These are phyloP conservation scores for Trissolcus basalis DNA, from an alignment of 1,140 invertebrate species.

Conservation along the genomic window DNA sequence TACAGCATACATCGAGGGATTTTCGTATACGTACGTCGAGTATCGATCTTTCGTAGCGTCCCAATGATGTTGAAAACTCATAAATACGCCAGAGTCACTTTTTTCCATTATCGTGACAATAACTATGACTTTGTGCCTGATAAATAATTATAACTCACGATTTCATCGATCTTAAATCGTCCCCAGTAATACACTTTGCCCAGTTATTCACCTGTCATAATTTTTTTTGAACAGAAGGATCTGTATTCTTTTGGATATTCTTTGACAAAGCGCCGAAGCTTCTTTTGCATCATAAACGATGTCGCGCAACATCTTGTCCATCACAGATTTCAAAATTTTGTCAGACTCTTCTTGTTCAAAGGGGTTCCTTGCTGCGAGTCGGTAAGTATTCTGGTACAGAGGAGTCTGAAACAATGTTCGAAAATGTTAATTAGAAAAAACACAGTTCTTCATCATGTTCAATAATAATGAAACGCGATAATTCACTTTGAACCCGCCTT, in stretches of 20 bases:
- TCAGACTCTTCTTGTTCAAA: conserved; percentile 2
- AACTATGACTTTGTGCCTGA: conserved; percentile 79
- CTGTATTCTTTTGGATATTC: neutral
- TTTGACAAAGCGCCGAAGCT: neutral
- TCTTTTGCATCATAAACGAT: neutral
- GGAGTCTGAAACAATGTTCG: conserved; percentile 8
- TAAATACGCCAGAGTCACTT: conserved; percentile 76
- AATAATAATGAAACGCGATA: neutral
- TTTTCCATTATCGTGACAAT: conserved; percentile 78
- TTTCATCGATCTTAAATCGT: too few relatives aligned
- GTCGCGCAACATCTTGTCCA: conserved; percentile 3
- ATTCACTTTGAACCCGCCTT: conserved; percentile 3
- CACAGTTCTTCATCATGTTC: too few relatives aligned
- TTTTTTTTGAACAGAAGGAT: conserved; percentile 1
- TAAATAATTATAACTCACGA: too few relatives aligned
- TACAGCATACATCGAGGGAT: conserved; percentile 76
- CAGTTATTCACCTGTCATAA: conserved; percentile 11
- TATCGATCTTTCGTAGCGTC: conserved; percentile 78
- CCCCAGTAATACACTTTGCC: too few relatives aligned
- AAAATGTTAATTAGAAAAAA: too few relatives aligned
- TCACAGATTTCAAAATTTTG: conserved; percentile 9
- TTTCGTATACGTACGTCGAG: conserved; percentile 76
- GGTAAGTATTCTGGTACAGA: conserved; percentile 20
- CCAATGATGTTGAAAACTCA: conserved; percentile 78
- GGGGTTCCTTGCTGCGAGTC: conserved; percentile 4